Conservation (phyloP, 2,797 vertebrate genomes). For the Hyperoplus lanceolatus region DNA sequence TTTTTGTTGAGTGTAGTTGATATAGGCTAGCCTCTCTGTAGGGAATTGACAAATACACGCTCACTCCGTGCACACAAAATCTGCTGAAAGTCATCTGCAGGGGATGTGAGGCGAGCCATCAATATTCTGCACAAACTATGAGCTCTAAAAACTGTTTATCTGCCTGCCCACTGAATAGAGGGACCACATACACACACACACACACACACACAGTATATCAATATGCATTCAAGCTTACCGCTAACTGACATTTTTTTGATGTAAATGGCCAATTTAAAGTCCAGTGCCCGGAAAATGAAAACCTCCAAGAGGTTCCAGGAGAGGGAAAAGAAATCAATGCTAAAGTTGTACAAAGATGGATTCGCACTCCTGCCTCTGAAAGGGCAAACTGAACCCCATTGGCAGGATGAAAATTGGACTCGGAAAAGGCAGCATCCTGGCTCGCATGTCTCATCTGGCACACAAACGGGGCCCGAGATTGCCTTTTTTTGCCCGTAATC, state of each 20-base stretch:
- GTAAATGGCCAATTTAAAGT: constrained; percentile 50
- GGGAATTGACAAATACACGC: constrained; percentile 28
- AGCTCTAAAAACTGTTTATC: constrained; percentile 18
- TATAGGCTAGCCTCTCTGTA: constrained; percentile 18
- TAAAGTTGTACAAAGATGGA: constrained; percentile 46
- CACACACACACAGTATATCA: neutral
- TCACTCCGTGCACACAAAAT: constrained; percentile 14
- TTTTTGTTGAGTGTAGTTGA: constrained; percentile 3
- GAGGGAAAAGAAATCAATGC: constrained; percentile 51
- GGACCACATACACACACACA: constrained; percentile 11
- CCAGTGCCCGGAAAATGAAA: constrained; percentile 30
- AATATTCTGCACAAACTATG: constrained; percentile 20
- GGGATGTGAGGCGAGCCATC: constrained; percentile 26
- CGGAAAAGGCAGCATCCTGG: constrained; percentile 28
- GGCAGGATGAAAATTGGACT: constrained; percentile 46
- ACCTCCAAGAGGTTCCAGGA: constrained; percentile 46
- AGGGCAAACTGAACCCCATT: constrained; percentile 38
- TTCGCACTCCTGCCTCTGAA: constrained; percentile 23
- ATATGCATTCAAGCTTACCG: neutral
- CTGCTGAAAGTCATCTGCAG: constrained; percentile 48
- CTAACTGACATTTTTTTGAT: constrained; percentile 24
- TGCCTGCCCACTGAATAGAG: neutral
- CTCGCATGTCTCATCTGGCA: constrained; percentile 28
- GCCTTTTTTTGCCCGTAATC: constrained; percentile 35
- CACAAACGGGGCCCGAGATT: neutral